A percentile compares a stretch with the other conserved stretches of the same genome.
phyloP scores from a whole-genome alignment of 2,113 vertebrate genomes.

The Mesitornis unicolor region DNA sequence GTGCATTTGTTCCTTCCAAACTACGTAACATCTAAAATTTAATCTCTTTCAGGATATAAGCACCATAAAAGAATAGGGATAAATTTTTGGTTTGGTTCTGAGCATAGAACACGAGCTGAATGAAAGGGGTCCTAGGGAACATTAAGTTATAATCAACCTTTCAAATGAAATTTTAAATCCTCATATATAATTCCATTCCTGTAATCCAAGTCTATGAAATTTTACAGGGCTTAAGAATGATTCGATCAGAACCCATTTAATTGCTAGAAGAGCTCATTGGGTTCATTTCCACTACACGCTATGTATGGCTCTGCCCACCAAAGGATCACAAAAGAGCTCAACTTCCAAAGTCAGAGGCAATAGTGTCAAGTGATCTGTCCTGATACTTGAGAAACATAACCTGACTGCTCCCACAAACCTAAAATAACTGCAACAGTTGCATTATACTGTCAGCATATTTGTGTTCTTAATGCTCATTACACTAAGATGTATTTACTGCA shows the following conservation, averaged over 20 bases:
- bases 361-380: neutral
- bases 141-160: neutral
- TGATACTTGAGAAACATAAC: neutral
- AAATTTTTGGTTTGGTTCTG: neutral
- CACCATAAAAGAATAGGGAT: neutral
- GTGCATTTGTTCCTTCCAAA: neutral
- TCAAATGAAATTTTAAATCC: neutral
- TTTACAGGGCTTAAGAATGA: neutral
- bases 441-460: rapidly evolving
- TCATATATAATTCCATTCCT: neutral
- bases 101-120: neutral
- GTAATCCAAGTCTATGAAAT: neutral
- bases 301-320: neutral
- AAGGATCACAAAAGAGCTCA: neutral
- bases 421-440: neutral
- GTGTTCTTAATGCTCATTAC: neutral
- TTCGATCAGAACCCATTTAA: neutral
- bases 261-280: neutral
- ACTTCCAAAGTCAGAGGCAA: too few relatives aligned
- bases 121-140: neutral
- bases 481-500: neutral
- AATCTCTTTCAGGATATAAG: neutral
- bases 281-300: neutral
- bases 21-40: neutral
- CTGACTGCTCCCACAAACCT: neutral